A percentile compares a stretch with the other conserved stretches of the same genome.
Evolutionary conservation across 1,140 invertebrate genomes (phyloP).

Genomic region (Tetragnatha versicolor): DNA sequence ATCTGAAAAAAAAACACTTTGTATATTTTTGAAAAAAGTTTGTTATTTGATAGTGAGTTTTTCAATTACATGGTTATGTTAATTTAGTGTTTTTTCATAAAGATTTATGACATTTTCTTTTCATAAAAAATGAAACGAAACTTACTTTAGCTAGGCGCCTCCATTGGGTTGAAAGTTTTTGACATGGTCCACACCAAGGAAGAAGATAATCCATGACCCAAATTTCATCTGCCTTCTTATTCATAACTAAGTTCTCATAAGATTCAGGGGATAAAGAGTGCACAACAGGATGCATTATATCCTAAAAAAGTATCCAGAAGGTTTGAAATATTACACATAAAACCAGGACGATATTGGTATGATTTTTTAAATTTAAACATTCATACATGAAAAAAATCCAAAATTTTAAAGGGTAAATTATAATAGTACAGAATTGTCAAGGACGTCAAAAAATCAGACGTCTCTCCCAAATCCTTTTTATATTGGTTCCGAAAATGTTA

Average conservation of each 20-base stretch:
- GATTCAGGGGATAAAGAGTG: constrained; percentile 67
- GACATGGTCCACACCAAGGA: constrained; percentile 75
- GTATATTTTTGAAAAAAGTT: background rate
- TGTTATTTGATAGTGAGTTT: background rate
- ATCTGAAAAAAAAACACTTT: background rate
- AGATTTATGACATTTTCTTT: background rate
- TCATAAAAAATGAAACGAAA: background rate
- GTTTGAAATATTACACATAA: background rate
- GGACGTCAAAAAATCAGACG: background rate
- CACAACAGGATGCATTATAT: constrained; percentile 69
- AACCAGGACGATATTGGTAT: background rate
- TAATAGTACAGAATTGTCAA: background rate
- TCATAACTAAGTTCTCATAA: constrained; percentile 69
- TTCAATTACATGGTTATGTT: background rate
- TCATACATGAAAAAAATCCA: background rate
- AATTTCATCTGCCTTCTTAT: constrained; percentile 66
- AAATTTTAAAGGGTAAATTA: background rate
- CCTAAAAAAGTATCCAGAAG: too few species aligned
- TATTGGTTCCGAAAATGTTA: background rate
- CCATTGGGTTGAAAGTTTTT: constrained; percentile 72
- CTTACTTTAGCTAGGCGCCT: constrained; percentile 68
- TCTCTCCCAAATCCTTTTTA: background rate
- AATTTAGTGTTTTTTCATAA: background rate
- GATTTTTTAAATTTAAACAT: background rate
- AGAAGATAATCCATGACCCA: constrained; percentile 76